Evolutionary conservation across 1,140 invertebrate genomes (phyloP), one percentile per base, ranked within the genome.

Genomic region (Acromyrmex charruanus): DNA sequence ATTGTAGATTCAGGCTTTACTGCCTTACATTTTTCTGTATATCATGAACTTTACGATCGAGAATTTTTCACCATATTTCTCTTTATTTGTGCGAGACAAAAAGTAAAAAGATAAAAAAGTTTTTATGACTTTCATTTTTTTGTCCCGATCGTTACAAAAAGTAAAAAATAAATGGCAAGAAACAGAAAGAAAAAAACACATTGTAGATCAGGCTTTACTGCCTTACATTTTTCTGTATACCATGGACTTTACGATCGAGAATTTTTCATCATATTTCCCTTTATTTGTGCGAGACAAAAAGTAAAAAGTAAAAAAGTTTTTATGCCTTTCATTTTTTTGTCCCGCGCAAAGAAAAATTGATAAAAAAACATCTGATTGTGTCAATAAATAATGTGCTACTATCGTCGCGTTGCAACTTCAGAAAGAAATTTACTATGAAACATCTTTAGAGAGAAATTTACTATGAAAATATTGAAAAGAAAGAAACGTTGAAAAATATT

Each of bases 401-500:
- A 16, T 28, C 21, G 21, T 16, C n/a, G 3, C 4, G 6, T 9
- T 18, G 9, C 14, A 28, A 0, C 14, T 5, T 61, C 25, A 59
- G 31, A 35, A 58, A 58, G 10, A 2, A 21, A 58, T 58, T 77
- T 39, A 25, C 35, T 7, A 16, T 77, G 0, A 4, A 51, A 63
- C 7, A 28, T 6, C 7, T 5, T 61, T 39, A 59, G 21, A 35
- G 39, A 58, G 4, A 2, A 21, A 58, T 58, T 77, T 39, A 25
- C 21, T 7, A 21, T 77, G 2, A 4, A 51, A 63, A 63, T 63
- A 59, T 63, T 14, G 25, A 14, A 39, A n/a, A 68, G 6, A 35
- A 12, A 35, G n/a, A 2, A 39, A 75, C 6, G 28, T 35, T 5
- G 31, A 25, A 77, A 77, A 77, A 77, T 77, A 28, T 77, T 3